Conservation (phyloP, 2,113 vertebrate genomes). For the Ciconia boyciana region DNA sequence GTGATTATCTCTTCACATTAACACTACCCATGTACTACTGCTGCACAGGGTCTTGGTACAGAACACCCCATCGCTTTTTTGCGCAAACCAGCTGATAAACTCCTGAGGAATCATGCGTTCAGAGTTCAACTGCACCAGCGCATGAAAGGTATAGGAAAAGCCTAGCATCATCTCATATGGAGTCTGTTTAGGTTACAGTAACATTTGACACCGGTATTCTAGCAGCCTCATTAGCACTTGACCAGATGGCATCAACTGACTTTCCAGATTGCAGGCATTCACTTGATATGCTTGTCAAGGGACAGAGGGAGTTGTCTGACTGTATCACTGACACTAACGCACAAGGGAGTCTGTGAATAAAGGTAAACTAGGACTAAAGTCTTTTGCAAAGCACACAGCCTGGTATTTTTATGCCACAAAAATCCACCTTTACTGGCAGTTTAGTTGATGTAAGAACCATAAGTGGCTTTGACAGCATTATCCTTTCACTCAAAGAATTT, state of each 20-base stretch:
- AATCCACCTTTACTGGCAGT: background rate
- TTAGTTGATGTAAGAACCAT: background rate
- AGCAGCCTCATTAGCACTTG: slow-evolving; percentile 48
- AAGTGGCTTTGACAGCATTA: background rate
- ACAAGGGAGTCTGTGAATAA: background rate
- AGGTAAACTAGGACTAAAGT: background rate
- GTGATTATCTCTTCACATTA: background rate
- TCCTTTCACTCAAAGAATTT: background rate
- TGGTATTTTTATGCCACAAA: background rate
- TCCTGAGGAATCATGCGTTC: background rate
- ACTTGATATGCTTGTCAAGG: slow-evolving; percentile 22
- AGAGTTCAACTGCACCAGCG: background rate
- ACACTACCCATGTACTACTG: background rate
- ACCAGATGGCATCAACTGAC: slow-evolving; percentile 55
- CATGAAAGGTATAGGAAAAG: background rate
- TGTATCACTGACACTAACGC: slow-evolving; percentile 7
- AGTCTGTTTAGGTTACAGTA: slow-evolving; percentile 23
- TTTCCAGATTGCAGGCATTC: slow-evolving; percentile 56
- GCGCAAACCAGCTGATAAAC: background rate
- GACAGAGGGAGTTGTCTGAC: slow-evolving; percentile 17
- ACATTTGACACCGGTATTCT: slow-evolving; percentile 32
- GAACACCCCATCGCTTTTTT: background rate
- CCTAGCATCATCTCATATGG: background rate
- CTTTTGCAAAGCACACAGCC: background rate
- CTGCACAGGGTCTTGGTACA: background rate